A percentile compares a stretch with the other conserved stretches of the same genome.
Evolutionary conservation across 2,113 vertebrate genomes (phyloP).

Genomic region (Willisornis vidua): DNA sequence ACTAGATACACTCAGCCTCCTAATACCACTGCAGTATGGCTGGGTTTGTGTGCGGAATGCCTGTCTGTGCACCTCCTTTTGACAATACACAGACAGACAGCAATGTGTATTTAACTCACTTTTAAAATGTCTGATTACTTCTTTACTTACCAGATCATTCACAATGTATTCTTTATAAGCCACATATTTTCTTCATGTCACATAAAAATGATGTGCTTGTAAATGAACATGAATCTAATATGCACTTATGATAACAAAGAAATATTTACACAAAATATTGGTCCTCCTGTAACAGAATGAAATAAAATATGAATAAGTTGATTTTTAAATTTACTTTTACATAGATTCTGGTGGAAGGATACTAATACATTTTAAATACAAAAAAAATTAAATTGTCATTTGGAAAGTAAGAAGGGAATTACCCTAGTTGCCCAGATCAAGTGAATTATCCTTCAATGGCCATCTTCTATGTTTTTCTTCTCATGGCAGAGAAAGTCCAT

Average conservation of each 20-base stretch:
- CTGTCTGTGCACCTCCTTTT: not conserved
- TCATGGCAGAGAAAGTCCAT: not conserved
- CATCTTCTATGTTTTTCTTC: not conserved
- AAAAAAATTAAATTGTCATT: not conserved
- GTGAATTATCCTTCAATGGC: not conserved
- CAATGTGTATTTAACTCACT: not conserved
- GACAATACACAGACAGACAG: not conserved
- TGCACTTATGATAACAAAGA: not conserved
- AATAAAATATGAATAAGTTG: not conserved
- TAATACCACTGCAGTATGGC: no score
- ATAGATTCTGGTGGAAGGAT: not conserved
- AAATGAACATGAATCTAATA: not conserved
- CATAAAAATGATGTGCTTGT: not conserved
- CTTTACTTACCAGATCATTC: not conserved
- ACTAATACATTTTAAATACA: not conserved
- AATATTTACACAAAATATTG: not conserved
- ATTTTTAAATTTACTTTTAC: not conserved
- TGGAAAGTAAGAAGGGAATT: not conserved
- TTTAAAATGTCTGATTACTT: not conserved
- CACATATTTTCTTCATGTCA: not conserved
- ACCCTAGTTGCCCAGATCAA: not conserved
- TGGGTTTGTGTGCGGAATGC: not conserved
- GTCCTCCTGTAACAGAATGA: not conserved
- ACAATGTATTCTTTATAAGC: not conserved
- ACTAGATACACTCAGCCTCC: not conserved